Evolutionary conservation across 2,113 vertebrate species (phyloP), one percentile per base, ranked within the genome.

Genomic region (Perognathus longimembris): DNA sequence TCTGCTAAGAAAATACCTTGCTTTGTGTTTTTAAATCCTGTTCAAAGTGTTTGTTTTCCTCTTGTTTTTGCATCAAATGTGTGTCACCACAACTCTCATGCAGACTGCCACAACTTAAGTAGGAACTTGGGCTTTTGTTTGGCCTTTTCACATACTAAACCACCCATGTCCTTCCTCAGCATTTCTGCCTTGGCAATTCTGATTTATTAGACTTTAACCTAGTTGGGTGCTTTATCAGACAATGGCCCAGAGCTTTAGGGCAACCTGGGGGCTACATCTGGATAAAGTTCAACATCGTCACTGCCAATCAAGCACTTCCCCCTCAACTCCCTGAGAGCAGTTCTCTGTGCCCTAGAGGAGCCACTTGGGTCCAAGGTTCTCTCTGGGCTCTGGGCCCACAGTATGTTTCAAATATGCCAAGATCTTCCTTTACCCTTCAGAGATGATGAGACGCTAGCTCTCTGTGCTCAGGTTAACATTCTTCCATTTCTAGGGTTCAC

Each of bases 1-100:
- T 85, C 50, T 83, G 70, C 54, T 84, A 79, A 80, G 77, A 89
- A 85, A 76, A 66, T 20, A n/a, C 77, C 50, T 50, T 15, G 57
- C 36, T 22, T 18, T 61, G 4, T 73, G 40, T 26, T 8, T 76
- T 38, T 64, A 28, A 74, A 86, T 63, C 22, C 36, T 71, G 1
- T 85, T 64, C 8, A 74, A 87, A 93, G 64, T 0, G 5, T 34
- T 89, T 86, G 63, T 2, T 38, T 90, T 71, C 15, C 34, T 83
- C 73, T 74, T 36, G 63, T 40, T 85, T 91, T 90, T 63, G 14
- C 32, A 22, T 57, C 54, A 36, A 59, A 40, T 21, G 20, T 67
- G 73, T 32, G 22, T 45, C 38, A 38, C 34, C n/a, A 30, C 78
- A 45, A 38, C 6, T 9, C 36, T 50, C 17, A 22, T 28, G 20